These are phyloP conservation scores for Stichopus chloronotus DNA, from an alignment of 35 echinoderm and acorn worm species.

Conservation along the genomic window DNA sequence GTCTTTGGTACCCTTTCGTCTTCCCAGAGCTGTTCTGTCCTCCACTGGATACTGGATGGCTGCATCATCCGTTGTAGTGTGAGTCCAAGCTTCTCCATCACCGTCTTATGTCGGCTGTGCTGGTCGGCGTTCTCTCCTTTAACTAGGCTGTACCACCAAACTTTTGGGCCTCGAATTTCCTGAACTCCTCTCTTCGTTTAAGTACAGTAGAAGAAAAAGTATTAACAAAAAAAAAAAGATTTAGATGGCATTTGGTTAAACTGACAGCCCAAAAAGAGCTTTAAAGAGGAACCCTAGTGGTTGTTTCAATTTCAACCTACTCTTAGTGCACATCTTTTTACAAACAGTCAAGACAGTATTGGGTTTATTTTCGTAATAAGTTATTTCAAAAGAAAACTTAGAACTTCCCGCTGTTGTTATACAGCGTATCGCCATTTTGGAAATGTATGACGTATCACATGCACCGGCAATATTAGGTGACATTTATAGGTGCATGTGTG, in stretches of 20 bases:
- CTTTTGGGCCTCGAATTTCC: neutral
- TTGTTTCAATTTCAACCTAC: no score
- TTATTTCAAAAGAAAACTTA: neutral
- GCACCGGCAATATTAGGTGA: no score
- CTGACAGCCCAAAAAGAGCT: neutral
- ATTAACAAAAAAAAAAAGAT: neutral
- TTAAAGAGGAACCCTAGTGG: neutral
- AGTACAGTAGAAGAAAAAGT: neutral
- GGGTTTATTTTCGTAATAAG: no score
- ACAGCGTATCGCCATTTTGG: no score
- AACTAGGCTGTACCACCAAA: neutral
- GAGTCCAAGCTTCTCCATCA: neutral
- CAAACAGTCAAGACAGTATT: no score
- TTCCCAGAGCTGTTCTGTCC: neutral
- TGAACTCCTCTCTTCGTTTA: neutral
- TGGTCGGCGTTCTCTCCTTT: neutral
- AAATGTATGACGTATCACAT: no score
- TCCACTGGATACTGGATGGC: neutral
- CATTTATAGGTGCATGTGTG: neutral
- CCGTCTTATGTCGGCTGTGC: neutral
- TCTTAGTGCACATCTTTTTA: no score
- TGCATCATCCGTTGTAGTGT: neutral
- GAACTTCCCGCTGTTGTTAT: neutral
- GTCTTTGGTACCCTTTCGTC: neutral
- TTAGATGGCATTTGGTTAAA: neutral